phyloP scores from a whole-genome alignment of 2,797 vertebrate genomes.

The Sebastes miniatus region DNA sequence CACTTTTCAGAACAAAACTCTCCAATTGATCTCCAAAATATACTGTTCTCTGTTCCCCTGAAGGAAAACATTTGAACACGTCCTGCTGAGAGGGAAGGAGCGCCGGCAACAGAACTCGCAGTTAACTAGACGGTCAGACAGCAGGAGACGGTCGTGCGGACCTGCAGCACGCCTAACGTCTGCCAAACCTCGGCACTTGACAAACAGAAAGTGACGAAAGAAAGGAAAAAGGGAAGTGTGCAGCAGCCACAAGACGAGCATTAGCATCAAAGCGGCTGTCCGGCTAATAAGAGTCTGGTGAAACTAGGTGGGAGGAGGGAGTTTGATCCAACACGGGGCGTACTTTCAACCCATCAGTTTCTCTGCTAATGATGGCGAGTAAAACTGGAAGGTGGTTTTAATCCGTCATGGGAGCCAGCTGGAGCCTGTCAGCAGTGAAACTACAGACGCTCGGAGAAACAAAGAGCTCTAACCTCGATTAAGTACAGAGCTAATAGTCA shows the following conservation, averaged over 20 bases:
- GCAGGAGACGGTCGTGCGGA: slow-evolving; percentile 7
- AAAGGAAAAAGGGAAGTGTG: not conserved
- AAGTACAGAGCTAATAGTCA: not conserved
- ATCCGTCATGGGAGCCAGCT: slow-evolving; percentile 14
- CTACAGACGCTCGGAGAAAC: not conserved
- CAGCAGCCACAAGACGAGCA: too few species aligned
- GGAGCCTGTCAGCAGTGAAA: slow-evolving; percentile 4
- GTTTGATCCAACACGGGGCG: not conserved
- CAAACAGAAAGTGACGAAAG: not conserved
- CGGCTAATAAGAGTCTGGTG: not conserved
- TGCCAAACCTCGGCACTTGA: not conserved
- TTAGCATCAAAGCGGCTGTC: slow-evolving; percentile 14
- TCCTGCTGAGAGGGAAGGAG: not conserved
- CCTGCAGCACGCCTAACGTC: not conserved
- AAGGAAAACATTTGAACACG: not conserved
- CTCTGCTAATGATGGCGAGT: slow-evolving; percentile 1
- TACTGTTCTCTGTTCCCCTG: not conserved
- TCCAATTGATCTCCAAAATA: slow-evolving; percentile 3
- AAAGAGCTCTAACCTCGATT: not conserved
- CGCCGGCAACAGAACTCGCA: not conserved
- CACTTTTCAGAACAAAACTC: slow-evolving; percentile 1
- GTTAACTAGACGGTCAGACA: slow-evolving; percentile 19
- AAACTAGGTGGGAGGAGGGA: not conserved
- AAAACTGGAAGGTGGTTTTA: slow-evolving; percentile 11
- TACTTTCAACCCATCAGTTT: slow-evolving; percentile 18